Base-by-base conservation (phyloP, 2,113 vertebrate genomes). In the Archilochus colubris region DNA sequence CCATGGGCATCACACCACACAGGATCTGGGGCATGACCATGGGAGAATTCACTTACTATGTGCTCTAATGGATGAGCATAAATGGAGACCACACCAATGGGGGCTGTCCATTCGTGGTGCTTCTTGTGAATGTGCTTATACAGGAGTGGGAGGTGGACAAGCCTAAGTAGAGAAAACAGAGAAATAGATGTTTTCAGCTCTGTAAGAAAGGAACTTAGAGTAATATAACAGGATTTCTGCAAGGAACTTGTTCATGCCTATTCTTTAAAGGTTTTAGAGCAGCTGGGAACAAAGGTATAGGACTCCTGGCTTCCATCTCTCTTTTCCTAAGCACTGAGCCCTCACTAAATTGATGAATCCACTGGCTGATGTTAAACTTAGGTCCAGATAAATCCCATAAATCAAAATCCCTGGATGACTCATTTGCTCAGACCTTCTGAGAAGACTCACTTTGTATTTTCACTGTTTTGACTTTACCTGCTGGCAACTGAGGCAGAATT, bases 101-200 rank as follows among this genome's bases (percentile, higher is more conserved):
- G 99, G 12, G 99, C 99, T 2, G 99, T 99, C 99, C 99, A 99
- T 92, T 99, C 99, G 0, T 99, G 99, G 94, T 99, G 99, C 94
- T 99, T 98, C 98, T 99, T 99, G 95, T 99, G 99, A 68, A 98
- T 97, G 81, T 97, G 98, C 95, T 99, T 99, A 69, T 99, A 99
- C 63, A 99, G 91, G 48, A 95, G 20, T 2, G 99, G 98, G 59
- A 98, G 98, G 89, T 99, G 99, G 86, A 98, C 97, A 22, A 99
- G 96, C 95, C 99, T 99, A 92, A 74, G 88, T 0, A 44, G 31
- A 86, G 77, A 48, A 50, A 92, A 80, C 10, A 55, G 7, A 91
- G 57, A 68, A 38, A 79, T 3, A 30, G 5, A 62, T 28, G 12
- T 10, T 82, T 69, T 88, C 48, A 88, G 61, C 68, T 73, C 59